Evolutionary conservation across 2,113 vertebrate genomes (phyloP), one percentile per base, ranked within the genome.

Genomic region (Turdus rufiventris): DNA sequence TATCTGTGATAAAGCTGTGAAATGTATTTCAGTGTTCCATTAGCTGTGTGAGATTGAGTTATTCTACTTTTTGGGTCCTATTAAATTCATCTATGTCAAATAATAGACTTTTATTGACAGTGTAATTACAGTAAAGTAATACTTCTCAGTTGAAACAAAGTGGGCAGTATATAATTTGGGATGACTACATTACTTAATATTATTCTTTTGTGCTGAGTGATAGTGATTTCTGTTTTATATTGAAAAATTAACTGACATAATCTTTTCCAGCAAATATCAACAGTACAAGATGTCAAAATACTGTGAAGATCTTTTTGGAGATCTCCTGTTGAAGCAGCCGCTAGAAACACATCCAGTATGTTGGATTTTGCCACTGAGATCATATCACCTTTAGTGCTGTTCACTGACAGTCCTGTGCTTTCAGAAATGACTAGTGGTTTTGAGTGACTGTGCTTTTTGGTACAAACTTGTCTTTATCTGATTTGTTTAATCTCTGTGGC

Each of bases 211-310:
- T 94, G 53, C 51, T 94, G 81, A 94, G 42, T 80, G 60, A 68
- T 45, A 20, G 36, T 71, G 62, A 67, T 86, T 96, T 67, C 38
- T 71, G 43, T 94, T 96, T 96, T 86, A 85, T 62, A 61, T 87
- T 83, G 40, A 24, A 75, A 91, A 93, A 81, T 95, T 91, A 97
- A 96, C 53, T 40, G 88, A 63, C 90, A 73, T 76, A 38, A 70
- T 91, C 71, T 97, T 97, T 97, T 97, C 51, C 95, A 99, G 99
- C 98, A 99, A 99, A 98, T 98, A 99, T 61, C 99, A 99, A 96
- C 99, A 99, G 97, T 99, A 99, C 97, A 99, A 99, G 97, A 99
- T 99, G 99, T 99, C 99, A 92, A 99, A 99, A 96, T 99, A 99
- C 96, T 99, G 99, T 70, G 99, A 99, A 97, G 99, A 99, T 96